Evolutionary conservation across 2,113 vertebrate genomes (phyloP), one percentile per base, ranked within the genome.

Genomic region (Megaleporinus macrocephalus): DNA sequence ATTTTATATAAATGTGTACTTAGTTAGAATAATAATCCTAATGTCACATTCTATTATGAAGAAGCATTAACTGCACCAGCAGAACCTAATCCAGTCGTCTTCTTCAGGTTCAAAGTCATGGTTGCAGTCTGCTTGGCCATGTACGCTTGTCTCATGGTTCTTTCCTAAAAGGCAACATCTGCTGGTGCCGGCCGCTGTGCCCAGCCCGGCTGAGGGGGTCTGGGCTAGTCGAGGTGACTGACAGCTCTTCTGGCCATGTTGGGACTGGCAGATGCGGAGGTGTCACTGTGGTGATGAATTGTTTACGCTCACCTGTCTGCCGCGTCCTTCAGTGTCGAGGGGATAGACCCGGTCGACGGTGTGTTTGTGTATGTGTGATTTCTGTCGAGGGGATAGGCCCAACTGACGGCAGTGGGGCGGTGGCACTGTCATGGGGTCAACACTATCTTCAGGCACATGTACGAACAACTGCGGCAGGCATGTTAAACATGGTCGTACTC

Each of bases 261-360:
- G 89, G 86, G 86, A 90, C 92, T 92, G 92, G 92, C 95, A 95
- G 95, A 95, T 95, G 95, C 91, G 92, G 91, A 94, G 92, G 94
- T 95, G 95, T 96, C 95, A 95, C 90, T 88, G 94, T 91, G 92
- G 94, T 94, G 95, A 95, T 95, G 95, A 94, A 95, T 95, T 91
- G 92, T 95, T 92, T 92, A 92, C 88, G 91, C 92, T 94, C 95
- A 95, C 92, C 94, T 94, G 94, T 95, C 94, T 92, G 90, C 89
- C 87, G 81, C 91, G 92, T 93, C 88, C 90, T 90, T 75, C 84
- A 84, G 93, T 81, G 86, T 91, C 90, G 73, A 78, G 87, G 92
- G 92, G 92, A 92, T 85, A 80, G 59, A 26, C 61, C 86, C 62
- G 88, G 89, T 88, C 87, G 86, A 73, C 33, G 30, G 47, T 30